These are phyloP conservation scores for Opisthocomus hoazin DNA, from an alignment of 2,113 vertebrate species.

Conservation along the genomic window DNA sequence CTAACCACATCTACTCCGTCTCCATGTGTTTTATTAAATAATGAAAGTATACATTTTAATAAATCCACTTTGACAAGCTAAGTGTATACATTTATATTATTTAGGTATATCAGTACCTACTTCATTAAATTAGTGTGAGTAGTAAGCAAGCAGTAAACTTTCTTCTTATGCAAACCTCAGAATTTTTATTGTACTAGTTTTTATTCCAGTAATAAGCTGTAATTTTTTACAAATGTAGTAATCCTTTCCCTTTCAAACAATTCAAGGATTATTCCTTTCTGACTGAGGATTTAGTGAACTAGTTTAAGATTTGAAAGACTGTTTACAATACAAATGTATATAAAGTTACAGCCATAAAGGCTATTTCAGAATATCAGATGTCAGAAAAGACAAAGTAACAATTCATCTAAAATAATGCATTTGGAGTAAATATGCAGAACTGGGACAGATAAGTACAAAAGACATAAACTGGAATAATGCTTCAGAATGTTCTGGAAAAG, in stretches of 20 bases:
- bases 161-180: not conserved
- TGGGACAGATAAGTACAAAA: not conserved
- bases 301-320: not conserved
- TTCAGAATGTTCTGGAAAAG: not conserved
- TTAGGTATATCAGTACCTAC: not conserved
- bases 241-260: not conserved
- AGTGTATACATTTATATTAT: not conserved
- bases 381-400: not conserved
- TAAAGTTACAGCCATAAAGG: not conserved
- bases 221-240: not conserved
- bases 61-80: not conserved
- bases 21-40: not conserved
- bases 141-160: not conserved
- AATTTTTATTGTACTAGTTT: not conserved
- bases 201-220: not conserved
- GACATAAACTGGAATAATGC: not conserved
- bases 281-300: not conserved
- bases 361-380: not conserved
- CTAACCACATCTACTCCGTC: not conserved
- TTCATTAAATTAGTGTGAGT: not conserved
- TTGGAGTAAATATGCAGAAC: not conserved
- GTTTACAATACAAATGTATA: not conserved
- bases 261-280: not conserved
- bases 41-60: not conserved
- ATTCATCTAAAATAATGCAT: not conserved